Evolutionary conservation across 2,113 vertebrate species (phyloP).

Genomic region (Anser cygnoides): DNA sequence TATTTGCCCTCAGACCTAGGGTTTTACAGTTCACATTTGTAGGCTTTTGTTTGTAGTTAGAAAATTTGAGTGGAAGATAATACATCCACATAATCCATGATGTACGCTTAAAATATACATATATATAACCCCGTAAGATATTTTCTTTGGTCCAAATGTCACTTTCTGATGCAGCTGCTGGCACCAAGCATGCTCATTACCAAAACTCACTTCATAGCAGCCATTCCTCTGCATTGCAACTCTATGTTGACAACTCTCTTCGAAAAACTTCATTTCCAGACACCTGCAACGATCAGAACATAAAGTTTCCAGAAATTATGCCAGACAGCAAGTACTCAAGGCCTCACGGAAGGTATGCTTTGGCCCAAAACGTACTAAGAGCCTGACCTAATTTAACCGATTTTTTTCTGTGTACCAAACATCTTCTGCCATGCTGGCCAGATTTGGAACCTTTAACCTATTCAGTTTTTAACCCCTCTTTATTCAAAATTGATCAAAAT

Average conservation of each 20-base stretch:
- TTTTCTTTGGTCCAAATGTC: not conserved
- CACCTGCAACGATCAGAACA: not conserved
- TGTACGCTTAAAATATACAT: not conserved
- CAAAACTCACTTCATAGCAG: not conserved
- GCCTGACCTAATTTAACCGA: not conserved
- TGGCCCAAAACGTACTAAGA: not conserved
- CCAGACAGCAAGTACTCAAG: not conserved
- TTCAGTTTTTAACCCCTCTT: not conserved
- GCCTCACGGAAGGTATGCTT: not conserved
- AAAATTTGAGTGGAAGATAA: not conserved
- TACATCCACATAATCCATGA: not conserved
- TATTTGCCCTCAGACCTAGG: not conserved
- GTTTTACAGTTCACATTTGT: not conserved
- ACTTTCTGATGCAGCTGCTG: not conserved
- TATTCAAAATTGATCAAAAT: not conserved
- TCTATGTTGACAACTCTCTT: fast-evolving
- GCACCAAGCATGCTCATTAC: not conserved
- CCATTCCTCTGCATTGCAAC: not conserved
- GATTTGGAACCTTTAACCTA: not conserved
- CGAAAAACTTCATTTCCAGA: not conserved
- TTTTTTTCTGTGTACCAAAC: not conserved
- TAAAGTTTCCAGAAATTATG: not conserved
- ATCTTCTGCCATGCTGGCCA: not conserved
- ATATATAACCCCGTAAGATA: not conserved
- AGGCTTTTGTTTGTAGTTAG: not conserved